Conservation (phyloP, 2,888 invertebrate species). For the Amiota mariae region DNA sequence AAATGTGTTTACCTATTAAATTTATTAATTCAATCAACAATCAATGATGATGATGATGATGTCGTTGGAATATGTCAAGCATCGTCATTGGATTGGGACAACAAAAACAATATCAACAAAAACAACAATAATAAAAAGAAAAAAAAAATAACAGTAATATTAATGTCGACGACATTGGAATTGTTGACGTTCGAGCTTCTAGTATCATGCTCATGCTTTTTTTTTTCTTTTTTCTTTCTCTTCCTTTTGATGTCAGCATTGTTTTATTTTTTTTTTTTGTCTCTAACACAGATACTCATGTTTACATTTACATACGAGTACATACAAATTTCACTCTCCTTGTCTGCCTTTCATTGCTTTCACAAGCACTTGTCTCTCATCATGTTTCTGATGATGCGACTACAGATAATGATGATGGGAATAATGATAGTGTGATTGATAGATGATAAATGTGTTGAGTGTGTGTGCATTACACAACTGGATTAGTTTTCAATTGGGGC, state of each 20-base stretch:
- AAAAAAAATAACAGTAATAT: neutral
- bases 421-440: no score
- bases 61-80: constrained; percentile 47
- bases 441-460: constrained; percentile 5
- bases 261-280: neutral
- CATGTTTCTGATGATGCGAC: no score
- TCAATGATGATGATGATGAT: constrained; percentile 52
- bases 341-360: neutral
- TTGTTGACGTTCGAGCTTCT: constrained; percentile 7
- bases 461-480: constrained; percentile 18
- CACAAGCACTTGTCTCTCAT: no score
- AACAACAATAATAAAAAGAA: constrained; percentile 32
- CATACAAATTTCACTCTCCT: no score
- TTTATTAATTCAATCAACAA: constrained; percentile 64
- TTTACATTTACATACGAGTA: no score
- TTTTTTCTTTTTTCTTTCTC: neutral
- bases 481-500: constrained; percentile 18
- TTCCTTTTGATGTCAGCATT: neutral
- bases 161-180: constrained; percentile 3
- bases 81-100: constrained; percentile 43
- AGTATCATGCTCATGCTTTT: neutral
- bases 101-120: constrained; percentile 35
- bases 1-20: constrained; percentile 62
- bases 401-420: no score
- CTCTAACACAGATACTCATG: neutral